phyloP scores from a whole-genome alignment of 1,140 invertebrate species.

The Drosophila malerkotliana region DNA sequence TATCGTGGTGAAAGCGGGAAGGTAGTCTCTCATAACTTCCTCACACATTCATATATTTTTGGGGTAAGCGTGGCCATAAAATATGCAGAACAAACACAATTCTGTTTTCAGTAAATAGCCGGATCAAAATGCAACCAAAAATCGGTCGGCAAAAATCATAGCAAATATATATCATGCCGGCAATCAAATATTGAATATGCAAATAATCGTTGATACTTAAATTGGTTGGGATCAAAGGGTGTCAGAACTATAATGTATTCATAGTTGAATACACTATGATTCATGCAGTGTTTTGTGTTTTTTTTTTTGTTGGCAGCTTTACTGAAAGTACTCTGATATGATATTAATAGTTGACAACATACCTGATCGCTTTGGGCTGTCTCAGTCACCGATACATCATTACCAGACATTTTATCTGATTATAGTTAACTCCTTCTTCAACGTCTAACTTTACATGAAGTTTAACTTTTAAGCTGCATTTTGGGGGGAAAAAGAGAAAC shows the following conservation, averaged over 20 bases:
- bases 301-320: background rate
- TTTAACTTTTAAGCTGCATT: conserved; percentile 33
- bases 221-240: conserved; percentile 30
- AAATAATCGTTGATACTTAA: conserved; percentile 44
- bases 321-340: background rate
- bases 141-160: conserved; percentile 42
- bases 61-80: conserved; percentile 26
- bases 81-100: conserved; percentile 58
- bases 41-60: background rate
- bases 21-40: conserved; percentile 1
- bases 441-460: conserved; percentile 50
- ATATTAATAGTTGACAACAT: conserved; percentile 31
- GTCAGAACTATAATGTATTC: conserved; percentile 20
- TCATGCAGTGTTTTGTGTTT: conserved; percentile 33
- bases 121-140: conserved; percentile 43
- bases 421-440: conserved; percentile 21
- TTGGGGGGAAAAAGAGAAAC: conserved; percentile 15
- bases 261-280: conserved; percentile 6
- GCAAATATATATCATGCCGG: conserved; percentile 44
- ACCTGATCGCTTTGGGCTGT: conserved; percentile 79
- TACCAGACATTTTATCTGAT: conserved; percentile 67
- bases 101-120: conserved; percentile 36
- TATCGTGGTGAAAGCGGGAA: background rate
- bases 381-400: conserved; percentile 73
- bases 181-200: conserved; percentile 43